Evolutionary conservation across 1,140 invertebrate species (phyloP), one percentile per base, ranked within the genome.

Genomic region (Pogonognathellus flavescens): DNA sequence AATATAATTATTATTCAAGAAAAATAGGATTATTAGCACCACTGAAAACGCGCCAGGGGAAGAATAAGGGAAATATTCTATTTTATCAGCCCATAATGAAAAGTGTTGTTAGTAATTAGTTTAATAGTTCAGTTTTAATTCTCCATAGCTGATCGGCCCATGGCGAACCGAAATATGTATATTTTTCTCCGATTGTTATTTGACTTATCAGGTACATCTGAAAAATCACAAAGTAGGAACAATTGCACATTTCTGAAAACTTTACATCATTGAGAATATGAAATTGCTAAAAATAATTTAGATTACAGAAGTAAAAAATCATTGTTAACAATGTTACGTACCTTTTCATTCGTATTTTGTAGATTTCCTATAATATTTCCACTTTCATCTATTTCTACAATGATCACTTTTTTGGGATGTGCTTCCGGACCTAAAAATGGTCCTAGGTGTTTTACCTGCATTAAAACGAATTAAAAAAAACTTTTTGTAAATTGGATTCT

Each of bases 381-480:
- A 10, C 16, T 62, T 70, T 83, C 86, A 53, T 87, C 86, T 13
- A 83, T 49, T 85, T 87, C 86, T 9, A 87, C 83, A 50, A 87
- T 83, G 7, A 83, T 84, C 18, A 83, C 80, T 14, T 60, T 14
- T 11, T 14, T 76, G 0, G 86, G 83, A 10, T 53, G 62, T 5
- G 3, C 11, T 10, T 22, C n/a, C 2, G 20, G 6, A 18, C n/a
- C 80, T 11, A 49, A 22, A 4, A 87, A 52, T 3, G 86, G 84
- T 9, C 80, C 80, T n/a, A 84, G 57, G 60, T 85, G 55, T 18
- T 80, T 49, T 4, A 82, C 20, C 83, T 85, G 16, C 0, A 59
- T 60, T 14, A 18, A 18, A 80, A 80, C 18, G 18, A 18, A 70
- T 11, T 2, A 11, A 70, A 22, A 22, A 70, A 22, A 7, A 22